Evolutionary conservation across 2,113 vertebrate species (phyloP).

Genomic region (Dinomys branickii): DNA sequence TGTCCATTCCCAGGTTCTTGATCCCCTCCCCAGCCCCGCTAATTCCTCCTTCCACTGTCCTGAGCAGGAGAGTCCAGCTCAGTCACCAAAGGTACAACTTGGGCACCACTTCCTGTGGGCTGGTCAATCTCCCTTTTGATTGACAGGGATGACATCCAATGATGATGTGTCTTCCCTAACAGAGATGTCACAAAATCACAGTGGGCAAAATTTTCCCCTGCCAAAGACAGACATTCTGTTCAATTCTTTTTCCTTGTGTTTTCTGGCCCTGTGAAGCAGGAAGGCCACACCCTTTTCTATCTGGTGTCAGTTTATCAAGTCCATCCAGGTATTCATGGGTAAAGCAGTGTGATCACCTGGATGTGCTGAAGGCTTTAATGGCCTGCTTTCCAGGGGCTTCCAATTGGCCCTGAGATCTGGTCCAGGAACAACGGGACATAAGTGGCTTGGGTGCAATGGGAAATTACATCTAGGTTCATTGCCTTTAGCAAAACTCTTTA

Average conservation of each 20-base stretch:
- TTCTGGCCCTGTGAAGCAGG: too few species aligned
- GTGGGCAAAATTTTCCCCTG: background rate
- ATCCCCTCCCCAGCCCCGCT: background rate
- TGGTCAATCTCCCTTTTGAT: background rate
- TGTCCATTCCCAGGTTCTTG: background rate
- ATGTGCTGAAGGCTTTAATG: background rate
- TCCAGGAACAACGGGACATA: background rate
- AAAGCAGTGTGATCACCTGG: background rate
- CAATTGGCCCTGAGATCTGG: background rate
- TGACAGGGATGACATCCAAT: background rate
- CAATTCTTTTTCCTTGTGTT: background rate
- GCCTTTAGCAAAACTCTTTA: background rate
- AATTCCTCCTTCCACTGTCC: fast-evolving
- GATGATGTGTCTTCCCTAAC: background rate
- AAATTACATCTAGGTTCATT: background rate
- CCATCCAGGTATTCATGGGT: background rate
- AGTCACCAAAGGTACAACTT: background rate
- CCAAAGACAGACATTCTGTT: too few species aligned
- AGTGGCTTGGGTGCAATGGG: background rate
- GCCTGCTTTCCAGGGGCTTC: background rate
- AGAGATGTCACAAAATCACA: background rate
- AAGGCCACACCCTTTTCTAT: background rate
- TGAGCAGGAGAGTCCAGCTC: background rate
- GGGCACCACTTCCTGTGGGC: background rate
- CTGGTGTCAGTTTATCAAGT: background rate